A percentile compares a stretch with the other conserved stretches of the same genome.
Evolutionary conservation across 2,797 vertebrate species (phyloP).

Genomic region (Euthynnus affinis): DNA sequence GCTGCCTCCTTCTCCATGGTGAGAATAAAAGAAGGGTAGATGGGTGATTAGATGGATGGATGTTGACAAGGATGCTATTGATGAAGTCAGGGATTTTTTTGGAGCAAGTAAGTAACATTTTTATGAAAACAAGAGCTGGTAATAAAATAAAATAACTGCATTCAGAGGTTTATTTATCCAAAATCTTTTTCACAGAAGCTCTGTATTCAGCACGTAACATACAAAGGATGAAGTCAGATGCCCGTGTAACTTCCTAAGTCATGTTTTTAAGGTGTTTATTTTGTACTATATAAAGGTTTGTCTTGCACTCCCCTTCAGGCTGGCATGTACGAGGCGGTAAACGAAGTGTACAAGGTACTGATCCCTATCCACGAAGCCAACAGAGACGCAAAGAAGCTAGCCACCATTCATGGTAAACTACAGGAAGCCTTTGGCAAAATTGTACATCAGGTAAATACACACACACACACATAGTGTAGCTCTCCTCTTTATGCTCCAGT

Average conservation of each 20-base stretch:
- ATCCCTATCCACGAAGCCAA: constrained; percentile 99
- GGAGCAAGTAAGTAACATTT: neutral
- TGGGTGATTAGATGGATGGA: neutral
- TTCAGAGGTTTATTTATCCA: neutral
- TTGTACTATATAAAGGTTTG: neutral
- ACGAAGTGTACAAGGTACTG: constrained; percentile 99
- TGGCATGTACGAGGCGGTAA: constrained; percentile 99
- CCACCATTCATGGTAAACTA: constrained; percentile 99
- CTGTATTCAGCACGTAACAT: neutral
- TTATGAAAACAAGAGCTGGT: neutral
- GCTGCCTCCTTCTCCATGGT: constrained; percentile 99
- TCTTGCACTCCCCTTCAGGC: constrained; percentile 83
- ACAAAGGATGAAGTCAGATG: neutral
- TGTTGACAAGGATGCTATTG: neutral
- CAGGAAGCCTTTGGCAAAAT: constrained; percentile 99
- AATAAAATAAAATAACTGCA: no score
- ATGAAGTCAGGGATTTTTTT: neutral
- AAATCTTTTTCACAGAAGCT: neutral
- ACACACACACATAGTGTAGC: constrained; percentile 14
- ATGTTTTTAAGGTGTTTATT: neutral
- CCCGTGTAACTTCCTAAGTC: neutral
- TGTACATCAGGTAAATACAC: constrained; percentile 95
- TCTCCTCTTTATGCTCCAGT: neutral
- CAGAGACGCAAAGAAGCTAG: constrained; percentile 97
- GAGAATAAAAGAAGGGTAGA: constrained; percentile 38